Percentiles rank a stretch among this genome's conserved stretches.
phyloP scores from a whole-genome alignment of 2,888 invertebrate genomes.

The Ctenicera cuprea region DNA sequence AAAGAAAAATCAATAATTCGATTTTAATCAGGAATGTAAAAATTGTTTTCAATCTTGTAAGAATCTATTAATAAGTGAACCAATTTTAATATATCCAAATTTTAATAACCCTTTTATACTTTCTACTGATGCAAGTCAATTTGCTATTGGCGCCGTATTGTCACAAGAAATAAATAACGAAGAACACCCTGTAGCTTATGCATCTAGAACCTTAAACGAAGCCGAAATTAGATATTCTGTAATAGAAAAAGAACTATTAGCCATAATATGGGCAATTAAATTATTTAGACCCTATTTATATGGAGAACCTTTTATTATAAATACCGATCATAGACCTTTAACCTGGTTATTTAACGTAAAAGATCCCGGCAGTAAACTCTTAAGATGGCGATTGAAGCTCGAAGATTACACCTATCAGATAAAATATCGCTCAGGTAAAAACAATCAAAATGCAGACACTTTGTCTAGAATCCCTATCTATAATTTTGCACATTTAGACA shows the following conservation, averaged over 20 bases:
- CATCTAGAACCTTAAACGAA: slow-evolving; percentile 49
- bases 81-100: slow-evolving; percentile 57
- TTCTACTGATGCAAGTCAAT: slow-evolving; percentile 57
- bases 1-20: slow-evolving; percentile 52
- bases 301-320: slow-evolving; percentile 38
- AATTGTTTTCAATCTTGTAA: slow-evolving; percentile 52
- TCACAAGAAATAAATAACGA: slow-evolving; percentile 53
- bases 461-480: too few species aligned
- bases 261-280: too few species aligned
- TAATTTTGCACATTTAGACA: too few species aligned
- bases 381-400: too few species aligned
- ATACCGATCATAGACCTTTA: slow-evolving; percentile 55
- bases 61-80: slow-evolving; percentile 51
- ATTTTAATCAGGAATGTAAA: slow-evolving; percentile 46
- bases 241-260: too few species aligned
- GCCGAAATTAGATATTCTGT: slow-evolving; percentile 46
- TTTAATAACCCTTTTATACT: slow-evolving; percentile 58
- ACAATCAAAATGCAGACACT: too few species aligned
- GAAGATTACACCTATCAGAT: too few species aligned
- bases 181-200: slow-evolving; percentile 55
- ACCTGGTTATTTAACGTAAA: too few species aligned
- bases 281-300: slow-evolving; percentile 56
- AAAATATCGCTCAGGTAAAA: too few species aligned
- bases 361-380: too few species aligned
- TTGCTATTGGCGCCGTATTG: slow-evolving; percentile 56